phyloP scores from a whole-genome alignment of 2,113 vertebrate genomes.

The Melanostigma gelatinosum region DNA sequence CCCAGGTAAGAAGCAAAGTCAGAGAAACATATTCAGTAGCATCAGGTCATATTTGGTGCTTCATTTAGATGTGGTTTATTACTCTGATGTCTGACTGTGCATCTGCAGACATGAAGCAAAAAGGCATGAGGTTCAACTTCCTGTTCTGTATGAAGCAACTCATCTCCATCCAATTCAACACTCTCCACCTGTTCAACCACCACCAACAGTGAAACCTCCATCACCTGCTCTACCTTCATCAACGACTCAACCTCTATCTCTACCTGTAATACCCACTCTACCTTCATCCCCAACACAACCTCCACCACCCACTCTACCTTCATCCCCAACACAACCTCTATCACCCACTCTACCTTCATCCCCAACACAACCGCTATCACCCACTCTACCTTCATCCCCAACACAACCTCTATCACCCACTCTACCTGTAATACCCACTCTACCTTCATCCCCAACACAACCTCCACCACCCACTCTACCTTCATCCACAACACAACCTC shows the following conservation, averaged over 20 bases:
- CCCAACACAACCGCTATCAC: not conserved
- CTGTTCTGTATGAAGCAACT: constrained; percentile 41
- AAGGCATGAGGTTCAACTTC: constrained; percentile 47
- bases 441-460: not conserved
- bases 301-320: constrained; percentile 11
- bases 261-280: not conserved
- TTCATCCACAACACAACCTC: not conserved
- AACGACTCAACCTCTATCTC: not conserved
- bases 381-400: not conserved
- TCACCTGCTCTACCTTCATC: constrained; percentile 4
- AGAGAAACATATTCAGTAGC: not conserved
- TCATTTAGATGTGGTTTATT: constrained; percentile 29
- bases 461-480: not conserved
- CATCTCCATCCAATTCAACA: constrained; percentile 44
- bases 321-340: not conserved
- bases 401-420: constrained; percentile 1
- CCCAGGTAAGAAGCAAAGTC: constrained; percentile 84
- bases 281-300: not conserved
- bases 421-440: not conserved
- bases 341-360: constrained; percentile 3
- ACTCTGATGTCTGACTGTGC: constrained; percentile 60
- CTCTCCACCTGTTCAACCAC: constrained; percentile 18
- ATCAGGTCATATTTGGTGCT: constrained; percentile 15
- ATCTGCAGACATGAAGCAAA: constrained; percentile 67
- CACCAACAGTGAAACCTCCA: constrained; percentile 20